Evolutionary conservation across 2,797 vertebrate species (phyloP), one percentile per base, ranked within the genome.

Genomic region (Lithobates sylvaticus): DNA sequence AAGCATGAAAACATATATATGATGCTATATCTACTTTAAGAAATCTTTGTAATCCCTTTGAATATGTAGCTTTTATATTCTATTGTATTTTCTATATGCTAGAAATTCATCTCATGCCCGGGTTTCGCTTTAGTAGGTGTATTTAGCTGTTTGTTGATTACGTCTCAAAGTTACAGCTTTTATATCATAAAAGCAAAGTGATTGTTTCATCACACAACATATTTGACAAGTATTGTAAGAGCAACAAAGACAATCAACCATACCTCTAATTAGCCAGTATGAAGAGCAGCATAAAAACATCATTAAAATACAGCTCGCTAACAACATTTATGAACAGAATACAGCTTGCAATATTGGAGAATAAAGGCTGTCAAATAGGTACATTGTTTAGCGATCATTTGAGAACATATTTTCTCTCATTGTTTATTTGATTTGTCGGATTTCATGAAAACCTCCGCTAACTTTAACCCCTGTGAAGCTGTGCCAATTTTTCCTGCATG

Each of bases 171-270:
- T 36, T 71, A 32, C 27, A 50, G 54, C 68, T 72, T 71, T 81
- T 71, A 71, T 36, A 71, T 50, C 23, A 32, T 81, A 70, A 81
- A 72, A 70, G 68, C 27, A 26, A 23, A 58, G 23, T 10, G 47
- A 72, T 81, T 81, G 50, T 61, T 82, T 82, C 50, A 39, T 82
- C n/a, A 65, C 36, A 82, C 18, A 72, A 64, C 80, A 82, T 58
- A 29, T 82, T 44, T 73, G 80, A 82, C 80, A 82, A 65, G 68
- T 72, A 82, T 82, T 82, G 54, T 82, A 74, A 74, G 29, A 81
- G 75, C 23, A 16, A 71, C 39, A 70, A 82, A 82, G 80, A 73
- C 47, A 2, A 73, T 61, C 69, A 82, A 9, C 50, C 80, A 72
- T 82, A 42, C 80, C 69, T 82, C 44, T 74, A 72, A 82, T 82